These are phyloP conservation scores for Latrodectus elegans DNA, from an alignment of 2,888 invertebrate species.

Conservation along the genomic window DNA sequence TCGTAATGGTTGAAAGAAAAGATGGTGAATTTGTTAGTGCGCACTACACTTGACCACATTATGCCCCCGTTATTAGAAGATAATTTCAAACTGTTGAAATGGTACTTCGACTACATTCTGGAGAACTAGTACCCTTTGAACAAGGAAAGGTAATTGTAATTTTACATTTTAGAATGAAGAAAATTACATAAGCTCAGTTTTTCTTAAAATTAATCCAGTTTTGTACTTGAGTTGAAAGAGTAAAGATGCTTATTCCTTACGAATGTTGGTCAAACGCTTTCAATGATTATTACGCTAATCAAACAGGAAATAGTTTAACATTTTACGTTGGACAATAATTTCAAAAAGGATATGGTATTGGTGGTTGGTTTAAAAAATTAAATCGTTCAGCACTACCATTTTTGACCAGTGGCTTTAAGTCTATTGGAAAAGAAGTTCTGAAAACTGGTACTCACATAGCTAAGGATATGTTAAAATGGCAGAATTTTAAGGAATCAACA, in stretches of 20 bases:
- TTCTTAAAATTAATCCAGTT: too few relatives aligned
- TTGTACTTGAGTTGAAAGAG: too few relatives aligned
- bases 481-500: not conserved
- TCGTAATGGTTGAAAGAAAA: not conserved
- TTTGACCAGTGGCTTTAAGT: not conserved
- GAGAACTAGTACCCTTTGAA: too few relatives aligned
- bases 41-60: not conserved
- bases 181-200: not conserved
- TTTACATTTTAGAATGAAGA: too few relatives aligned
- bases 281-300: slow-evolving; percentile 17
- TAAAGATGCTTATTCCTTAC: not conserved
- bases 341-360: slow-evolving; percentile 39
- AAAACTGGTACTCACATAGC: not conserved
- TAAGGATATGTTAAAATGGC: slow-evolving; percentile 1
- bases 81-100: not conserved
- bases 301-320: slow-evolving; percentile 11
- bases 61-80: not conserved
- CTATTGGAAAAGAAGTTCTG: too few relatives aligned
- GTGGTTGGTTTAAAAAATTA: slow-evolving; percentile 24
- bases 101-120: too few relatives aligned
- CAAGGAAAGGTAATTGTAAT: too few relatives aligned
- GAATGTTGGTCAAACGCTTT: slow-evolving; percentile 24
- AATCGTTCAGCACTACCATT: not conserved
- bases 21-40: not conserved
- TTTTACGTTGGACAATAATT: not conserved